Evolutionary conservation across 2,797 vertebrate genomes (phyloP).

Genomic region (Melanotaenia nigrans): DNA sequence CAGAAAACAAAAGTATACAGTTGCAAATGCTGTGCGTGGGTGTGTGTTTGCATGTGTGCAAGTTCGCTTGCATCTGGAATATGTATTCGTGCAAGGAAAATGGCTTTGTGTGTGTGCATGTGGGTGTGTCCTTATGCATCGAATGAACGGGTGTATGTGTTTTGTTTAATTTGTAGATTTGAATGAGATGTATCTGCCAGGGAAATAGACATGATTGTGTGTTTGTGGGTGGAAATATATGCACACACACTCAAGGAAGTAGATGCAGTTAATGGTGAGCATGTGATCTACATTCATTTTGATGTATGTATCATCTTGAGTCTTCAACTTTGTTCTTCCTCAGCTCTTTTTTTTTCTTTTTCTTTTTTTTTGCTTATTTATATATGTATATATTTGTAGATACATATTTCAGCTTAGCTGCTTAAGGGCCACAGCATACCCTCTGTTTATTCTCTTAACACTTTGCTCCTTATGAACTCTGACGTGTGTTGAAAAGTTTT

Average conservation of each 20-base stretch:
- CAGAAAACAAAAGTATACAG: conserved; percentile 71
- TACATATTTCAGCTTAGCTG: neutral
- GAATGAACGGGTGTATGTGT: conserved; percentile 34
- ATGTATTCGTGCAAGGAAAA: conserved; percentile 42
- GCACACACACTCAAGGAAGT: conserved; percentile 31
- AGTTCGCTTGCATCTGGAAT: conserved; percentile 31
- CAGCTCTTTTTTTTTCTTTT: no score
- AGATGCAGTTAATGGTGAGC: conserved; percentile 34
- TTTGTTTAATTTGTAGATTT: conserved; percentile 55
- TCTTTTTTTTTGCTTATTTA: neutral
- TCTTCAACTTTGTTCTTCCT: conserved; percentile 67
- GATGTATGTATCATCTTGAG: conserved; percentile 52
- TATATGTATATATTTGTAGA: neutral
- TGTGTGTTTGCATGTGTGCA: conserved; percentile 22
- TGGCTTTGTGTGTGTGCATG: conserved; percentile 13
- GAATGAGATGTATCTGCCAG: conserved; percentile 41
- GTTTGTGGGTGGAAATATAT: conserved; percentile 37
- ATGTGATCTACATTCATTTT: conserved; percentile 44
- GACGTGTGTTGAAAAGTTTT: conserved; percentile 76
- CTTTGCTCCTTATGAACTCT: conserved; percentile 67
- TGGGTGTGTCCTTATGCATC: conserved; percentile 29
- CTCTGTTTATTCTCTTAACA: conserved; percentile 67
- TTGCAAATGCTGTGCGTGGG: conserved; percentile 26
- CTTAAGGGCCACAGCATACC: conserved; percentile 20
- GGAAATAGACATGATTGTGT: conserved; percentile 51